Conservation (phyloP, 2,888 invertebrate genomes). For the Heteropelma amictum region DNA sequence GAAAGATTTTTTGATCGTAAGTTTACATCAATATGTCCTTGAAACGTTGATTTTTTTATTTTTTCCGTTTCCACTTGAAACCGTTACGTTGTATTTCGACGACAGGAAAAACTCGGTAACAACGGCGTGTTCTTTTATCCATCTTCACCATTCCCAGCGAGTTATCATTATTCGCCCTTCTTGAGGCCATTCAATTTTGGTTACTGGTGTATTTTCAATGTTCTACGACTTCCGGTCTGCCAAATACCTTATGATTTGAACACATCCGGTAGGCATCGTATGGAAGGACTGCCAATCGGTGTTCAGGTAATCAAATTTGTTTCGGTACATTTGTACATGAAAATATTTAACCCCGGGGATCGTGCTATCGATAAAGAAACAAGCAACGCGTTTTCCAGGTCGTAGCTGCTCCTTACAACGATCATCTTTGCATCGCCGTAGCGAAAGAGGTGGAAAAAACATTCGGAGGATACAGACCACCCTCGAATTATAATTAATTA, state of each 20-base stretch:
- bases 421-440: conserved; percentile 86
- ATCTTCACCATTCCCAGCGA: conserved; percentile 87
- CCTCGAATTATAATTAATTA: conserved; percentile 71
- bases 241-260: conserved; percentile 91
- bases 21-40: no score
- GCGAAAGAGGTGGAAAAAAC: conserved; percentile 84
- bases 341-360: no score
- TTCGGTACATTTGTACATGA: background rate
- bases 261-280: no score
- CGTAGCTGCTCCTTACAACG: conserved; percentile 85
- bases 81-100: background rate
- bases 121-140: conserved; percentile 92
- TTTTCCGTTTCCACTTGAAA: background rate
- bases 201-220: conserved; percentile 92
- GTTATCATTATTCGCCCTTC: conserved; percentile 89
- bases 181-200: conserved; percentile 90
- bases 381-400: conserved; percentile 76
- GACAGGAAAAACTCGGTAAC: conserved; percentile 84
- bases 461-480: conserved; percentile 86
- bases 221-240: conserved; percentile 88
- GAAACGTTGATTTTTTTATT: no score
- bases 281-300: conserved; percentile 87
- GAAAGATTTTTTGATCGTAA: conserved; percentile 82
- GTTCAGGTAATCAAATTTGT: conserved; percentile 80
- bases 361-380: no score